phyloP scores from a whole-genome alignment of 2,888 invertebrate genomes.

The Coelopa pilipes region DNA sequence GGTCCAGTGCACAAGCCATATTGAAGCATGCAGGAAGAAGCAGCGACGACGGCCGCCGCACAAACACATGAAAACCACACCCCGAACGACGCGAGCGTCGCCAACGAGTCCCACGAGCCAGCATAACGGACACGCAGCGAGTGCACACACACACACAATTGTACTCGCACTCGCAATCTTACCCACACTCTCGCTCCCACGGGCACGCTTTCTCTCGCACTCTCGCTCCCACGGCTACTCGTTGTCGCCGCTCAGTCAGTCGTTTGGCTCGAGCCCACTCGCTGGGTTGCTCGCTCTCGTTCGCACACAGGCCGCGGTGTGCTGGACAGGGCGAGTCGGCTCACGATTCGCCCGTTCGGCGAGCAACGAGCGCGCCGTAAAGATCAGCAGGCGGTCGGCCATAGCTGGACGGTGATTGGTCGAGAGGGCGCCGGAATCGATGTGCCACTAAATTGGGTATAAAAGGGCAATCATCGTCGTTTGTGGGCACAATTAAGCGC shows the following conservation, averaged over 20 bases:
- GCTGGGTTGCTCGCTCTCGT: constrained; percentile 30
- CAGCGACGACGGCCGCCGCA: constrained; percentile 38
- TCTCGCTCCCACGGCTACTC: too few species aligned
- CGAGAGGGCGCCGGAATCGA: constrained; percentile 51
- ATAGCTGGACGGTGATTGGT: constrained; percentile 64
- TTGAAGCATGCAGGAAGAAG: constrained; percentile 47
- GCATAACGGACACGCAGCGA: constrained; percentile 40
- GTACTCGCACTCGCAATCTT: too few species aligned
- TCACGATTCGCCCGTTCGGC: constrained; percentile 19
- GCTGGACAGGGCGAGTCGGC: not conserved
- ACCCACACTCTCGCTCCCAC: not conserved
- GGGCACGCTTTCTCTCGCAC: not conserved
- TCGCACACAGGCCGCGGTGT: not conserved
- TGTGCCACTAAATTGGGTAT: constrained; percentile 64
- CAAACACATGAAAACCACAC: constrained; percentile 41
- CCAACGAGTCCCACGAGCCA: constrained; percentile 52
- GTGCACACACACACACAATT: constrained; percentile 15
- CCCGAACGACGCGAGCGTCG: constrained; percentile 42
- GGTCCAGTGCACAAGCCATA: constrained; percentile 42
- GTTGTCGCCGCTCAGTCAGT: not conserved
- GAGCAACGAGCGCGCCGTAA: constrained; percentile 10
- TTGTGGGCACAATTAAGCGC: constrained; percentile 67
- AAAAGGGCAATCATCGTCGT: constrained; percentile 75
- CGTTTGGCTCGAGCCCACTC: not conserved
- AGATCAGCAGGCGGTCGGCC: constrained; percentile 55